Evolutionary conservation across 2,888 invertebrate genomes (phyloP).

Genomic region (Tetragonisca angustula): DNA sequence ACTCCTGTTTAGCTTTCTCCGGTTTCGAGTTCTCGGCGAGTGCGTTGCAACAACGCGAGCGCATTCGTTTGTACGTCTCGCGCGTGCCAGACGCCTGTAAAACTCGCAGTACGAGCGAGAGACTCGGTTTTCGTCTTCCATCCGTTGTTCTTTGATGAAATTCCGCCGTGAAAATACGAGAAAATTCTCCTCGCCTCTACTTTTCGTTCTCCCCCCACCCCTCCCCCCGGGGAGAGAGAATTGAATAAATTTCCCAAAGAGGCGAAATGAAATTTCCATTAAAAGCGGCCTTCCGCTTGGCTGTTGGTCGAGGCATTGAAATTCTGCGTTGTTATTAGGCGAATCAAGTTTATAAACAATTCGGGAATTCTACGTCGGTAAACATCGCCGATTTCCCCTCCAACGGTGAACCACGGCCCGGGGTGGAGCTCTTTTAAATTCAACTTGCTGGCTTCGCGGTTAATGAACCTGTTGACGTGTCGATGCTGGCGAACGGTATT

Average conservation of each 20-base stretch:
- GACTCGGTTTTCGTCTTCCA: slow-evolving; percentile 13
- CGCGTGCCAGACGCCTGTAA: background rate
- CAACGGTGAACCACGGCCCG: no score
- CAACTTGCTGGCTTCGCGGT: background rate
- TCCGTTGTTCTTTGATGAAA: slow-evolving; percentile 16
- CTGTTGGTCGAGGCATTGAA: background rate
- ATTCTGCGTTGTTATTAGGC: no score
- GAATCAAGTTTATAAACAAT: background rate
- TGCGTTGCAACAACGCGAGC: slow-evolving; percentile 24
- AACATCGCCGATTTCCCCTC: no score
- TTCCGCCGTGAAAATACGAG: background rate
- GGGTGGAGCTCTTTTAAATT: background rate
- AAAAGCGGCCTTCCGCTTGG: background rate
- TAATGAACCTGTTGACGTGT: background rate
- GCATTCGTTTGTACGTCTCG: slow-evolving; percentile 9
- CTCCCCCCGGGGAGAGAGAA: no score
- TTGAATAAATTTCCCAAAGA: slow-evolving; percentile 12
- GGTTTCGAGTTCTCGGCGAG: slow-evolving; percentile 16
- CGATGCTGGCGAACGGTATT: background rate
- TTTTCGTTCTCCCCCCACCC: background rate
- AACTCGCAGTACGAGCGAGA: background rate
- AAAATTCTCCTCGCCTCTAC: no score
- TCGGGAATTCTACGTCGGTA: background rate
- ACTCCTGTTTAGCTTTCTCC: slow-evolving; percentile 25
- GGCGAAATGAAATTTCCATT: background rate